phyloP scores from a whole-genome alignment of 2,888 invertebrate species.

The Aleiodes alternator region DNA sequence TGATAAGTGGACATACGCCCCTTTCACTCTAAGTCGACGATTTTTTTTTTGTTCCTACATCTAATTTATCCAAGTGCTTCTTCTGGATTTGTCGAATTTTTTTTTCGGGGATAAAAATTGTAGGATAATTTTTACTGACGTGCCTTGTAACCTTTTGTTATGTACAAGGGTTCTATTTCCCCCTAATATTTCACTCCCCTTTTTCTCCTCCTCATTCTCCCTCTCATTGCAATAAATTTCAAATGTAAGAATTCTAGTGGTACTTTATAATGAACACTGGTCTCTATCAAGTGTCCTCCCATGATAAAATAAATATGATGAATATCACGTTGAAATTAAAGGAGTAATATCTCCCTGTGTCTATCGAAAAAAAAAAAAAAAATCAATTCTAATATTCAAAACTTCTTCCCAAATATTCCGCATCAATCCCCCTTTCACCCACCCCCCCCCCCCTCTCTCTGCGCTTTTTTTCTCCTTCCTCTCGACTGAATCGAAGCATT shows the following conservation, averaged over 20 bases:
- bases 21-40: too few species aligned
- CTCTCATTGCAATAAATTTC: slow-evolving; percentile 5
- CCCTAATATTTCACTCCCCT: slow-evolving; percentile 17
- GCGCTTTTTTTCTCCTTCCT: slow-evolving; percentile 48
- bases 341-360: too few species aligned
- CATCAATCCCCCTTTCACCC: slow-evolving; percentile 44
- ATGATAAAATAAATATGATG: slow-evolving; percentile 21
- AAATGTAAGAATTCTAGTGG: slow-evolving; percentile 13
- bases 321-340: neutral
- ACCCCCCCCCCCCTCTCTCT: too few species aligned
- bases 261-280: slow-evolving; percentile 35
- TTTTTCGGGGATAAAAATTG: neutral
- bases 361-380: too few species aligned
- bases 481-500: slow-evolving; percentile 55
- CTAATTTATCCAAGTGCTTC: slow-evolving; percentile 9
- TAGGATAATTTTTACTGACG: slow-evolving; percentile 25
- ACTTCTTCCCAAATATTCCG: slow-evolving; percentile 39
- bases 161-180: slow-evolving; percentile 12
- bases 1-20: too few species aligned
- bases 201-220: too few species aligned
- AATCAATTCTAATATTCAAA: too few species aligned
- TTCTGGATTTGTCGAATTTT: neutral
- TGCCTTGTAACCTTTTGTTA: slow-evolving; percentile 30
- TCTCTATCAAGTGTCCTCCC: slow-evolving; percentile 17
- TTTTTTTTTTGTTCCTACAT: too few species aligned